A percentile compares a stretch with the other conserved stretches of the same genome.
Conservation (phyloP, 2,113 vertebrate species). For the Falco punctatus region DNA sequence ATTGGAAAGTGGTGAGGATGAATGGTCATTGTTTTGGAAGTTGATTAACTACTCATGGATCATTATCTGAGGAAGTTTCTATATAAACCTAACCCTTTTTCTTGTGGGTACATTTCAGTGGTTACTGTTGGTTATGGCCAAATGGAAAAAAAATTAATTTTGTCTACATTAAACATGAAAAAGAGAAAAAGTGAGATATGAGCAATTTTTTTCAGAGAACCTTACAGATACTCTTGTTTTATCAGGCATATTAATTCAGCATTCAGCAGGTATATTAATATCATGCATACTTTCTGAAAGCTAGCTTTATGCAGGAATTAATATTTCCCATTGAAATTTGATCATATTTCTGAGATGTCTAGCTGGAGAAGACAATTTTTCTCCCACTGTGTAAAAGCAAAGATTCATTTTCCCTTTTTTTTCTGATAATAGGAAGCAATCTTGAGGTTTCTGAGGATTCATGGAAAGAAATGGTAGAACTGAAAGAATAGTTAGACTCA, state of each 20-base stretch:
- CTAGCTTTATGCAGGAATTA: not conserved
- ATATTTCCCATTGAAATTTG: not conserved
- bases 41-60: rapidly evolving
- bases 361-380: not conserved
- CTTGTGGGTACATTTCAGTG: not conserved
- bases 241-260: not conserved
- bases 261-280: not conserved
- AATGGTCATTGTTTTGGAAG: not conserved
- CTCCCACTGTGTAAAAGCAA: not conserved
- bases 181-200: not conserved
- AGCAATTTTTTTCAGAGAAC: not conserved
- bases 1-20: not conserved
- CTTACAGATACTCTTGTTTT: not conserved
- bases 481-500: not conserved
- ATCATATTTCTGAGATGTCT: not conserved
- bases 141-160: not conserved
- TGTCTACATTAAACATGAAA: not conserved
- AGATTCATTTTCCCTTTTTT: not conserved
- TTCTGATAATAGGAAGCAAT: not conserved
- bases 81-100: not conserved
- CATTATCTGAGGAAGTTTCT: not conserved
- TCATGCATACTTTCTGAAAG: not conserved
- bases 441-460: not conserved
- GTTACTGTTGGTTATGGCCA: not conserved
- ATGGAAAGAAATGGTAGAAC: not conserved